Percentiles rank a stretch among this genome's conserved stretches.
Conservation (phyloP, 2,797 vertebrate species). For the Tarsius wallacei region DNA sequence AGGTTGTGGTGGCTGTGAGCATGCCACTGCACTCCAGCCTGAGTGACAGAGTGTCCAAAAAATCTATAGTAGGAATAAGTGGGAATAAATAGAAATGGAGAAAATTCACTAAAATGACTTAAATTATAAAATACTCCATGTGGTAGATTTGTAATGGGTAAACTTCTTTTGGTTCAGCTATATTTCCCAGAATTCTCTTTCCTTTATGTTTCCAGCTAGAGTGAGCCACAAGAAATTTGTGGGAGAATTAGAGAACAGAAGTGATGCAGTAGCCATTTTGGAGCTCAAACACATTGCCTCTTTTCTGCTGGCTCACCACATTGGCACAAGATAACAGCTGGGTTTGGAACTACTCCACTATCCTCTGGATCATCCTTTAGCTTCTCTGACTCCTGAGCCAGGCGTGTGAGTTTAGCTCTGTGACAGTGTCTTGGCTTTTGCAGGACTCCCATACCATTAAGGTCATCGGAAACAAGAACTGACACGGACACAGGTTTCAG, state of each 20-base stretch:
- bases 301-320: conserved; percentile 6
- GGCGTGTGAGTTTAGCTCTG: background rate
- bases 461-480: background rate
- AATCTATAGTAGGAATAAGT: conserved; percentile 29
- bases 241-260: background rate
- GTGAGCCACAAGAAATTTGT: background rate
- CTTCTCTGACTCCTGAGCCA: background rate
- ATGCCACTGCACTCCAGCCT: no score
- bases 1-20: no score
- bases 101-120: conserved; percentile 30
- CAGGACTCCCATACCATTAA: background rate
- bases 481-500: background rate
- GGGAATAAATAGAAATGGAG: background rate
- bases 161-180: conserved; percentile 4
- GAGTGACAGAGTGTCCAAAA: no score
- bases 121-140: conserved; percentile 38
- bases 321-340: background rate
- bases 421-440: background rate
- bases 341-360: background rate
- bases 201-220: background rate
- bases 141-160: conserved; percentile 8
- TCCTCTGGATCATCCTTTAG: background rate
- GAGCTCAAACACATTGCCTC: background rate
- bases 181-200: background rate
- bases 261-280: background rate